Evolutionary conservation across 1,140 invertebrate genomes (phyloP).

Genomic region (Hyposmocoma kahamanoa): DNA sequence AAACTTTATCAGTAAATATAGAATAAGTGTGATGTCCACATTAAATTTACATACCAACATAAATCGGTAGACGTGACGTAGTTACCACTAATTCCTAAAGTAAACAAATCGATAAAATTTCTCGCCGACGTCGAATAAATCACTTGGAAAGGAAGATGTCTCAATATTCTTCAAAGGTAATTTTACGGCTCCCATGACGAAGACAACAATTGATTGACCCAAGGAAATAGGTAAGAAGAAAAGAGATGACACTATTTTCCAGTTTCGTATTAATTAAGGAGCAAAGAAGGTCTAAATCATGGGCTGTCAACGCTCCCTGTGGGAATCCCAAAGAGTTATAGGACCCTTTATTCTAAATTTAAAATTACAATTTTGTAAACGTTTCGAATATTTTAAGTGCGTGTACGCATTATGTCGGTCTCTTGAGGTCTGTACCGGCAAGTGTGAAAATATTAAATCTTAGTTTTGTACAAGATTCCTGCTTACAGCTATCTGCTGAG

Average conservation of each 20-base stretch:
- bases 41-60: constrained; percentile 44
- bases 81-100: constrained; percentile 65
- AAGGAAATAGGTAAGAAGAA: constrained; percentile 20
- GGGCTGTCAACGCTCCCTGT: constrained; percentile 64
- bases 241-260: constrained; percentile 33
- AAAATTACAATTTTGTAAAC: constrained; percentile 67
- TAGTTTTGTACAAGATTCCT: no score
- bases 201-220: constrained; percentile 20
- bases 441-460: no score
- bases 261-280: constrained; percentile 59
- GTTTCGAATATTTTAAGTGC: constrained; percentile 56
- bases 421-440: constrained; percentile 22
- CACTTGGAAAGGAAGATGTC: constrained; percentile 54
- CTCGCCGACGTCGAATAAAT: constrained; percentile 50
- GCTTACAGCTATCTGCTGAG: no score
- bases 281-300: constrained; percentile 59
- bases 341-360: constrained; percentile 69
- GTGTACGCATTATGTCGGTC: constrained; percentile 33
- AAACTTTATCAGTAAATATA: no score
- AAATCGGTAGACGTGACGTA: constrained; percentile 48
- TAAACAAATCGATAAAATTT: constrained; percentile 67
- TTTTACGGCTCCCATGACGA: constrained; percentile 38
- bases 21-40: constrained; percentile 40
- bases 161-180: constrained; percentile 51
- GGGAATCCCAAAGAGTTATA: constrained; percentile 67